Evolutionary conservation across 1,140 invertebrate species (phyloP).

Genomic region (Oscheius sp.): DNA sequence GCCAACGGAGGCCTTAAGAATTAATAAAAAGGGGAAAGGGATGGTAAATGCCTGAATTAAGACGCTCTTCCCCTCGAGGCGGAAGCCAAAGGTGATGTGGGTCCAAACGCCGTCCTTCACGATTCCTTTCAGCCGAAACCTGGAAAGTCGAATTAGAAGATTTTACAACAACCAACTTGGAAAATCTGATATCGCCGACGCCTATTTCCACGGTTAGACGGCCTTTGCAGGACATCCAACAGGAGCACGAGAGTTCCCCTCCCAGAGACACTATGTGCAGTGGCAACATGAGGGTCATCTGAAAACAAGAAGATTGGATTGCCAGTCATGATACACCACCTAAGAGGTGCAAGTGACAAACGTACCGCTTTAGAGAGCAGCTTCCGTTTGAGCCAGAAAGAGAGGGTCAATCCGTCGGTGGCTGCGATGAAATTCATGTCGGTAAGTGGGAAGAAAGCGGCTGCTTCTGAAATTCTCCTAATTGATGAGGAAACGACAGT

Average conservation of each 20-base stretch:
- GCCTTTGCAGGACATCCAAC: neutral
- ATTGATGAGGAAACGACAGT: neutral
- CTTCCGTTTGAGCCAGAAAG: conserved; percentile 11
- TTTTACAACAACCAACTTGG: neutral
- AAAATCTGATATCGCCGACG: neutral
- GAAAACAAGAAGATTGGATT: no score
- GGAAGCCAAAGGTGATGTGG: neutral
- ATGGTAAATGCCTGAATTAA: neutral
- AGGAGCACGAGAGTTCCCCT: neutral
- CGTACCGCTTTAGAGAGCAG: neutral
- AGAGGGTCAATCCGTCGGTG: conserved; percentile 2
- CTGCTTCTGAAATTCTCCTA: conserved; percentile 3
- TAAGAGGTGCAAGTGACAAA: no score
- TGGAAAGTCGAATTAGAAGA: neutral
- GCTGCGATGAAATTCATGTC: neutral
- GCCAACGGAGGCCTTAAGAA: conserved; percentile 1
- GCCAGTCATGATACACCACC: no score
- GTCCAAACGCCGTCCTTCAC: neutral
- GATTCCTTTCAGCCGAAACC: neutral
- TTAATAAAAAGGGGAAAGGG: neutral
- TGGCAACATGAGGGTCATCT: neutral
- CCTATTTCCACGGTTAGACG: neutral
- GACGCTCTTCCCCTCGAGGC: neutral
- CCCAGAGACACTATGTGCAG: conserved; percentile 25
- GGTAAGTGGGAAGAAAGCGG: neutral